Evolutionary conservation across 1,140 invertebrate species (phyloP).

Genomic region (Argopecten irradians): DNA sequence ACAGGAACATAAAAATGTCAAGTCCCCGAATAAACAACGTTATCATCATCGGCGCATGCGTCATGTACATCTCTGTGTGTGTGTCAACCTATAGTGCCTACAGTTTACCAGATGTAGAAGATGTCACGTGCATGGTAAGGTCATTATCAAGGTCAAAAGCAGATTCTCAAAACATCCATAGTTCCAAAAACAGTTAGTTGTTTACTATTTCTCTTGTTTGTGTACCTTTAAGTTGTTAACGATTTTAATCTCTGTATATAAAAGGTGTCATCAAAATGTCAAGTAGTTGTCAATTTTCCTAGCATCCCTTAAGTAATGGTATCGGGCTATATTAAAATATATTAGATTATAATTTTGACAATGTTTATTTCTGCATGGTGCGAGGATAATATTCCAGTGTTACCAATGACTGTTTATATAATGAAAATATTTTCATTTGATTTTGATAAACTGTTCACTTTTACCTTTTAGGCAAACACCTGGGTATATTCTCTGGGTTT

Average conservation of each 20-base stretch:
- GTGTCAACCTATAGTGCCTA: slow-evolving; percentile 94
- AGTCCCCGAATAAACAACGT: slow-evolving; percentile 98
- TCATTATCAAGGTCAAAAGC: background rate
- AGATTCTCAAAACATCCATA: background rate
- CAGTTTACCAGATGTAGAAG: slow-evolving; percentile 89
- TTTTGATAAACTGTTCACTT: no score
- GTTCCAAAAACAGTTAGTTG: slow-evolving; percentile 49
- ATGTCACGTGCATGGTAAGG: slow-evolving; percentile 92
- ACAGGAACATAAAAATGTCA: slow-evolving; percentile 98
- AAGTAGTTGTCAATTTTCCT: no score
- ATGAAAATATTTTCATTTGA: no score
- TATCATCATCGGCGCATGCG: slow-evolving; percentile 96
- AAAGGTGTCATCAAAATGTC: no score
- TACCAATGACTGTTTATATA: background rate
- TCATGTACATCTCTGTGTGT: slow-evolving; percentile 96
- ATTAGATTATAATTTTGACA: background rate
- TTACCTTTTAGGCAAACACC: slow-evolving; percentile 27
- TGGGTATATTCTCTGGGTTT: slow-evolving; percentile 95
- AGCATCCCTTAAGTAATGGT: slow-evolving; percentile 87
- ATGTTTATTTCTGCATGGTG: background rate
- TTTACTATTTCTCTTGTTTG: no score
- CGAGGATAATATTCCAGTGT: background rate
- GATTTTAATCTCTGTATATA: no score
- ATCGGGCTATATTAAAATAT: background rate
- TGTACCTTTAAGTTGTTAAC: no score